phyloP scores from a whole-genome alignment of 2,113 vertebrate genomes.

The Austrofundulus limnaeus region DNA sequence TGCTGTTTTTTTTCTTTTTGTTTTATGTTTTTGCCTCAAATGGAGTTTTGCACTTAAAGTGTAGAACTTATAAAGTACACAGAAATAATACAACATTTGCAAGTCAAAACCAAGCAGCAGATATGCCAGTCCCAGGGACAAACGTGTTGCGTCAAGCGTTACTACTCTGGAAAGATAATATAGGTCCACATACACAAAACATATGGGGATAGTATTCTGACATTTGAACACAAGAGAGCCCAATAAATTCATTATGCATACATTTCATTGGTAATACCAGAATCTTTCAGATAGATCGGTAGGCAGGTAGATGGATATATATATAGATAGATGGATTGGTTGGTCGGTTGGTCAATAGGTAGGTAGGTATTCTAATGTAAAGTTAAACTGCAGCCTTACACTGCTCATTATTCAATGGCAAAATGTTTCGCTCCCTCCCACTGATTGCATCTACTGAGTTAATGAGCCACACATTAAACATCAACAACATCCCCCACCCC shows the following conservation, averaged over 20 bases:
- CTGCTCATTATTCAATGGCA: slow-evolving; percentile 54
- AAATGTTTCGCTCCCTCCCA: slow-evolving; percentile 55
- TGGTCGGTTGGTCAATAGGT: no score
- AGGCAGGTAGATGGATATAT: no score
- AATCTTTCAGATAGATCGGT: no score
- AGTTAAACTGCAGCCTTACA: slow-evolving; percentile 10
- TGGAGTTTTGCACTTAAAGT: no score
- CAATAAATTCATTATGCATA: no score
- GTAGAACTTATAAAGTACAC: no score
- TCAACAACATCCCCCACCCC: slow-evolving; percentile 25
- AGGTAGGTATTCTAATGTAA: no score
- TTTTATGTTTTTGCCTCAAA: no score
- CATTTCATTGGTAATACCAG: no score
- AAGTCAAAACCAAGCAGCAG: background rate
- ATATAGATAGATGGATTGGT: no score
- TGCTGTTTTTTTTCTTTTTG: no score
- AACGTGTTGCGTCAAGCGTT: background rate
- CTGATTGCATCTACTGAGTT: slow-evolving; percentile 63
- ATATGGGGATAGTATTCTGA: background rate
- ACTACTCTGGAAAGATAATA: background rate
- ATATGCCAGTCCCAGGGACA: background rate
- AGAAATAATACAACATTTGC: background rate
- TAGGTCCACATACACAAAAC: background rate
- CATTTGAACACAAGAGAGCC: no score
- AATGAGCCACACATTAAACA: slow-evolving; percentile 61